Evolutionary conservation across 37 sponge, comb jelly and placozoan genomes (phyloP), one percentile per base, ranked within the genome.

Genomic region (Aplysina aerophoba): DNA sequence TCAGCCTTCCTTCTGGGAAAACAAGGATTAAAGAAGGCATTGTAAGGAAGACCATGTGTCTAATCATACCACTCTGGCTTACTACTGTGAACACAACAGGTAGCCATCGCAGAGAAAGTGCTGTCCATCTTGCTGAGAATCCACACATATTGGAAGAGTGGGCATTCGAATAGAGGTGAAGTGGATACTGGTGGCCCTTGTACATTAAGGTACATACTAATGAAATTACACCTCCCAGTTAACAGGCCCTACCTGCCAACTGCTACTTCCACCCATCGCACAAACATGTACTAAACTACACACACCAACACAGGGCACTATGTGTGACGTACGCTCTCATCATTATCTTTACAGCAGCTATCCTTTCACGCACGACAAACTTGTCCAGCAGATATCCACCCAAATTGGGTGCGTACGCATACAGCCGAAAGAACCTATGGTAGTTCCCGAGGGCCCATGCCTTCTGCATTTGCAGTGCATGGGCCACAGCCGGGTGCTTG

Each of bases 391-490:
- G 87, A 24, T 86, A 88, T 25, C 87, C 85, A 12, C 92, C 89
- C 92, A 91, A 85, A 64, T 90, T 86, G 16, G 96, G 98, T 17
- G 96, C 84, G 13, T 56, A 57, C 31, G 40, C 79, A 73, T 93
- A 99, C 25, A 99, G 86, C 55, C 81, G 79, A 71, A 99, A 99
- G 75, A 99, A 95, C 37, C 56, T 41, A 55, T 82, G 81, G 61
- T 99, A 97, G 88, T 99, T 92, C 0, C 92, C 85, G 0, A 90
- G 54, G 0, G 79, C 41, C 99, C 99, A 99, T 21, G 99, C 94
- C 17, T 73, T 86, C 59, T 83, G 73, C 38, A 97, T 44, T 30
- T 55, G 67, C 50, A 97, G 86, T 21, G 96, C 97, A 80, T 97
- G 95, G 15, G 58, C 54, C 21, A 99, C 90, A 63, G 86, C 92